These are phyloP conservation scores for Oegoconia quadripuncta DNA, from an alignment of 2,888 invertebrate genomes.

Conservation along the genomic window DNA sequence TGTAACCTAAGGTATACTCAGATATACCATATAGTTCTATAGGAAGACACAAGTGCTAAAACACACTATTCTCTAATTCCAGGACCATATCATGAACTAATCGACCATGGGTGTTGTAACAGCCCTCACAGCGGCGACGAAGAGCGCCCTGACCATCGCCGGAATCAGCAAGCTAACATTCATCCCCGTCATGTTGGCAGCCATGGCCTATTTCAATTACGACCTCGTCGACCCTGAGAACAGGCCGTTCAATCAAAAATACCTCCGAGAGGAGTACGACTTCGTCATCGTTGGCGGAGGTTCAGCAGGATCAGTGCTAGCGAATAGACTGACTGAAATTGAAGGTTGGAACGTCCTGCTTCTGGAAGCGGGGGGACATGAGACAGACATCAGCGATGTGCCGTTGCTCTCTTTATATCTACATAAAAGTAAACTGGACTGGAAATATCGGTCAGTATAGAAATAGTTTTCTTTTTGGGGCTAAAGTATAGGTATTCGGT, in stretches of 20 bases:
- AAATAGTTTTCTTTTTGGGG: background rate
- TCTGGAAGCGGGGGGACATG: slow-evolving; percentile 92
- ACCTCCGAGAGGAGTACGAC: slow-evolving; percentile 85
- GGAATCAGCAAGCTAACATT: slow-evolving; percentile 86
- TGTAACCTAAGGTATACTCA: too few species aligned
- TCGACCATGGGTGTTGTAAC: slow-evolving; percentile 58
- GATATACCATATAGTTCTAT: too few species aligned
- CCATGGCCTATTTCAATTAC: slow-evolving; percentile 90
- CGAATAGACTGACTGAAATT: slow-evolving; percentile 88
- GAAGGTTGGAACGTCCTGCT: slow-evolving; percentile 88
- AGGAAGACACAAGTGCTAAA: too few species aligned
- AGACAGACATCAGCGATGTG: slow-evolving; percentile 92
- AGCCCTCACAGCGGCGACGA: slow-evolving; percentile 82
- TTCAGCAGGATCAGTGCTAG: slow-evolving; percentile 90
- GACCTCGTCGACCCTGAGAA: slow-evolving; percentile 92
- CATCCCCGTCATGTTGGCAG: slow-evolving; percentile 86
- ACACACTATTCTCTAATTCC: background rate
- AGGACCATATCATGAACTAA: background rate
- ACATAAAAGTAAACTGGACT: slow-evolving; percentile 93
- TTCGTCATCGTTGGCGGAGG: slow-evolving; percentile 91
- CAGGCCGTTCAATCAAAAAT: slow-evolving; percentile 84
- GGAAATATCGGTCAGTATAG: slow-evolving; percentile 90
- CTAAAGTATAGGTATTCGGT: too few species aligned
- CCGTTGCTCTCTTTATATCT: slow-evolving; percentile 91
- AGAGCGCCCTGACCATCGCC: slow-evolving; percentile 83